A percentile compares a stretch with the other conserved stretches of the same genome.
Evolutionary conservation across 2,797 vertebrate species (phyloP).

Genomic region (Antennarius maculatus): DNA sequence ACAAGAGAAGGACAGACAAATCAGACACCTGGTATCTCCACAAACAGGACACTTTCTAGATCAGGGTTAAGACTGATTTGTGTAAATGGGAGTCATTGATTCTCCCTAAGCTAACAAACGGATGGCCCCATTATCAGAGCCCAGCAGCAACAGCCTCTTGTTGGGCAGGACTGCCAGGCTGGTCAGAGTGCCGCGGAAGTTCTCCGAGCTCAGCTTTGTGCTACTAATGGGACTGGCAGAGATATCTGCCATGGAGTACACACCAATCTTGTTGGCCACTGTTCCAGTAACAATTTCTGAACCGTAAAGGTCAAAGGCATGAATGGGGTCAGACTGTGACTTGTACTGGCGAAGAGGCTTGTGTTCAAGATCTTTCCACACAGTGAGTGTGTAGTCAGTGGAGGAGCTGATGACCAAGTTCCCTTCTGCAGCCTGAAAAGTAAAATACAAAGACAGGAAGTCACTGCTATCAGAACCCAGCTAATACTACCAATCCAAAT

Average conservation of each 20-base stretch:
- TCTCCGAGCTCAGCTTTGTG: slow-evolving; percentile 96
- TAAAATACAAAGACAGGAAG: slow-evolving; percentile 4
- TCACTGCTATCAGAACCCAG: background rate
- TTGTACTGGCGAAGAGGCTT: slow-evolving; percentile 94
- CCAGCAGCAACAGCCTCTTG: slow-evolving; percentile 94
- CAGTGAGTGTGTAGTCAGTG: slow-evolving; percentile 91
- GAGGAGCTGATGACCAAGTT: slow-evolving; percentile 94
- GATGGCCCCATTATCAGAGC: slow-evolving; percentile 93
- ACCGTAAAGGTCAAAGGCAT: slow-evolving; percentile 93
- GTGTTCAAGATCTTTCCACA: slow-evolving; percentile 97
- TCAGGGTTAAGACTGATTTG: slow-evolving; percentile 28
- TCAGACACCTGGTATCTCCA: slow-evolving; percentile 38
- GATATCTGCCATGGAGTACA: slow-evolving; percentile 93
- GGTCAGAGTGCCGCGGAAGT: slow-evolving; percentile 97
- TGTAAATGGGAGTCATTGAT: slow-evolving; percentile 16
- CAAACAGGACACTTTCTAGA: slow-evolving; percentile 45
- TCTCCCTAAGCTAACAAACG: slow-evolving; percentile 87
- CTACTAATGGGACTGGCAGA: slow-evolving; percentile 86
- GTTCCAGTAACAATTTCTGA: slow-evolving; percentile 93
- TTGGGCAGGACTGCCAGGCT: slow-evolving; percentile 94
- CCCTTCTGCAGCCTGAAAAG: slow-evolving; percentile 90
- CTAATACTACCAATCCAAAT: background rate
- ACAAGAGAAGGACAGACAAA: slow-evolving; percentile 41
- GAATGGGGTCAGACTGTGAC: slow-evolving; percentile 92
- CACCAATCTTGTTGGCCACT: slow-evolving; percentile 94